Base-by-base conservation (phyloP, 2,797 vertebrate species). In the Eremophila alpestris region DNA sequence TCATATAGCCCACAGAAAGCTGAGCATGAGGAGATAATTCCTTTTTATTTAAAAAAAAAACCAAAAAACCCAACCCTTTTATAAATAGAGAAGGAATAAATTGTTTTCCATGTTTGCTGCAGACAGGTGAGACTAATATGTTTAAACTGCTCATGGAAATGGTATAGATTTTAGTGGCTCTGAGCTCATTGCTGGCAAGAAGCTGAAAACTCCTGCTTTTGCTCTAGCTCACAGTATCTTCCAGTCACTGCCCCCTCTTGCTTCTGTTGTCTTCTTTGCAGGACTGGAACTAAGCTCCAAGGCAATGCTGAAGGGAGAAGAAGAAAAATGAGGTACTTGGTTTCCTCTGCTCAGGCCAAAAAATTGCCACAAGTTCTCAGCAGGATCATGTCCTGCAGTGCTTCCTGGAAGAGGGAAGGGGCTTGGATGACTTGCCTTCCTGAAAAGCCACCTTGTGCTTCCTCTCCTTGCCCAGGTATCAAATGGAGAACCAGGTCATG, bases 291-390 rank as follows among this genome's bases (percentile, higher is more conserved):
- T 23, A 75, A 89, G 19, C 16, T 77, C 23, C 11, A 74, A 89
- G n/a, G 24, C 24, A 60, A 16, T 24, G 38, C 23, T 49, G 26
- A 90, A 75, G 7, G 32, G 27, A 75, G 8, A 23, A 56, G 8
- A 23, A 56, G 52, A 52, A 54, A 46, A 85, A 27, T 9, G 1
- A 89, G 22, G 10, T 32, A 9, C 32, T 63, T 81, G n/a, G 4
- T 32, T 34, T 64, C 23, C 29, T 32, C 34, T 68, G 19, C 23
- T 56, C 21, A 38, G 63, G 11, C 8, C 9, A 32, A 11, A 65
- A 79, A 91, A 41, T 7, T 0, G 0, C 6, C 34, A 18, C 1
- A 3, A 76, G 43, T 17, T 21, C 9, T 60, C 0, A 1, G 18
- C 29, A 60, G 54, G 11, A 71, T 30, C 45, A n/a, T 8, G 17